These are phyloP conservation scores for Lophotriccus pileatus DNA, from an alignment of 2,797 vertebrate species.

Conservation along the genomic window DNA sequence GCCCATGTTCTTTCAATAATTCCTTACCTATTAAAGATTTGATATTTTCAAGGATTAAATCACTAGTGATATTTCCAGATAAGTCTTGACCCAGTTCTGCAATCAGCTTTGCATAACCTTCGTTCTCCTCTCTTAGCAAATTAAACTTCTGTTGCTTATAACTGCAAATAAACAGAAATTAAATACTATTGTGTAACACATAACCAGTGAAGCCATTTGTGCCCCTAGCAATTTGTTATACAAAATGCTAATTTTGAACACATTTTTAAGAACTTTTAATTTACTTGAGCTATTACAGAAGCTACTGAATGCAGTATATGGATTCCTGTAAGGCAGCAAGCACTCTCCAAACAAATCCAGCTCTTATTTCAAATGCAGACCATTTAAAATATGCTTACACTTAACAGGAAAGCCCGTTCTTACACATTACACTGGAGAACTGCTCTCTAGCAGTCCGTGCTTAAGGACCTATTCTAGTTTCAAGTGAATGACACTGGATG, in stretches of 20 bases:
- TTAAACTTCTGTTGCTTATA: conserved; percentile 99
- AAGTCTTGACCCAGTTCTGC: conserved; percentile 97
- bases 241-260: not conserved
- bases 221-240: not conserved
- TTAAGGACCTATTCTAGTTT: not conserved
- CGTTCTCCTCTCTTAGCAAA: conserved; percentile 96
- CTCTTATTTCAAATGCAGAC: not conserved
- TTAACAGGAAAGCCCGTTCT: not conserved
- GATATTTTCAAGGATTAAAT: conserved; percentile 95
- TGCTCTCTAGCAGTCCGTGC: not conserved
- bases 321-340: not conserved
- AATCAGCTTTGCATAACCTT: conserved; percentile 97
- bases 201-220: not conserved
- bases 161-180: conserved; percentile 77
- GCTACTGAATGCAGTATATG: not conserved
- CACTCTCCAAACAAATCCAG: not conserved
- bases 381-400: not conserved
- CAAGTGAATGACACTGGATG: not conserved
- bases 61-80: conserved; percentile 92
- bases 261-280: not conserved
- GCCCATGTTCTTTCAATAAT: not conserved
- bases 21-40: conserved; percentile 97
- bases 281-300: not conserved
- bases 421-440: not conserved
- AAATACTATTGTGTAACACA: not conserved